These are phyloP conservation scores for Pedicia rivosa DNA, from an alignment of 2,888 invertebrate species.

Conservation along the genomic window DNA sequence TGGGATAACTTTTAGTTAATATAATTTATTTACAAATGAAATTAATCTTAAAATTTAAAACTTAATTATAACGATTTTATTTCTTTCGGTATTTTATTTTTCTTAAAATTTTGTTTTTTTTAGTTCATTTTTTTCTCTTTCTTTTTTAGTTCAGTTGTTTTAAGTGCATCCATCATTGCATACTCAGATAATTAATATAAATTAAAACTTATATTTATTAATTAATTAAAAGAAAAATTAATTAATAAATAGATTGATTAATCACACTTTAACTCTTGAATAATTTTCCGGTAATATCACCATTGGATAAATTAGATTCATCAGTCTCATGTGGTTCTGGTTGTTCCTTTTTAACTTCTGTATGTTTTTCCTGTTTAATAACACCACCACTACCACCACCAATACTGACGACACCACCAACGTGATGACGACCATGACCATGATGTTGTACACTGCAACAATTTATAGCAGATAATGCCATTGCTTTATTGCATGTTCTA, in stretches of 20 bases:
- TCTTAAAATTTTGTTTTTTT: too few relatives aligned
- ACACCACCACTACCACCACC: neutral
- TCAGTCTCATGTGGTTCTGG: conserved; percentile 1
- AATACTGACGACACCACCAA: neutral
- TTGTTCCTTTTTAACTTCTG: conserved; percentile 3
- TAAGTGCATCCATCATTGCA: conserved; percentile 4
- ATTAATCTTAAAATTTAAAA: too few relatives aligned
- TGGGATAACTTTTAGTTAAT: too few relatives aligned
- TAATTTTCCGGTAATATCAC: conserved; percentile 5
- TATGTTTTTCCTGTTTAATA: conserved; percentile 1
- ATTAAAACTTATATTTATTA: too few relatives aligned
- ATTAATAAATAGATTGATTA: too few relatives aligned
- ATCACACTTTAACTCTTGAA: conserved; percentile 5
- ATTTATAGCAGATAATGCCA: conserved; percentile 2
- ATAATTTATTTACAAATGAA: too few relatives aligned
- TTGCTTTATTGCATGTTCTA: conserved; percentile 2
- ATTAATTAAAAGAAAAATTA: too few relatives aligned
- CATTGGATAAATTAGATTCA: conserved; percentile 4
- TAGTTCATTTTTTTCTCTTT: too few relatives aligned
- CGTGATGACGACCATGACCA: neutral
- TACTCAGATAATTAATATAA: too few relatives aligned
- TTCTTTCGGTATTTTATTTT: too few relatives aligned
- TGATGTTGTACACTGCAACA: conserved; percentile 2
- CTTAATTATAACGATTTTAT: too few relatives aligned
- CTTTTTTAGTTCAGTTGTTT: too few relatives aligned